Conservation (phyloP, 2,113 vertebrate genomes). For the Narcine bancroftii region DNA sequence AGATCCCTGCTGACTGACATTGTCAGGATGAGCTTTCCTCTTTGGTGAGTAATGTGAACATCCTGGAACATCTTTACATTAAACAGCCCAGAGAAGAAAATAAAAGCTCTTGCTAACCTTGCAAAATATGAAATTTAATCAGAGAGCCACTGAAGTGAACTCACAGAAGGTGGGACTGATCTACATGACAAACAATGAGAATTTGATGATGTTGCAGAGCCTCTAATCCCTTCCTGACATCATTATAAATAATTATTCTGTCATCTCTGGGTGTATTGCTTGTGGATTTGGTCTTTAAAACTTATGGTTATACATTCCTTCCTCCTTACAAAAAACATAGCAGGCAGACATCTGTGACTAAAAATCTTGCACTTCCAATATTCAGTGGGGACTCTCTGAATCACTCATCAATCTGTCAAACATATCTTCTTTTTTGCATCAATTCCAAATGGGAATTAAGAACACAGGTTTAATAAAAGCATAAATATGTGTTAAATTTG, state of each 20-base stretch:
- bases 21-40: background rate
- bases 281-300: background rate
- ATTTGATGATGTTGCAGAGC: background rate
- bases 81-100: background rate
- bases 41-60: background rate
- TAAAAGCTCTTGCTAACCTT: background rate
- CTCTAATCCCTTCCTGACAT: background rate
- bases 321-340: background rate
- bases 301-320: background rate
- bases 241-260: background rate
- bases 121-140: background rate
- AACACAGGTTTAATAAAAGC: background rate
- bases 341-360: background rate
- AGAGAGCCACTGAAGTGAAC: background rate
- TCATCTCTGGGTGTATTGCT: background rate
- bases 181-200: background rate
- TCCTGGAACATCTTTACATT: background rate
- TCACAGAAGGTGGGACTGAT: background rate
- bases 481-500: no score
- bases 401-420: background rate
- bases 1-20: background rate
- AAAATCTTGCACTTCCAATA: background rate
- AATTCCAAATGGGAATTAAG: background rate
- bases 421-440: no score
- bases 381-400: background rate